Conservation (phyloP, 2,888 invertebrate genomes). For the Heliconius cydno region DNA sequence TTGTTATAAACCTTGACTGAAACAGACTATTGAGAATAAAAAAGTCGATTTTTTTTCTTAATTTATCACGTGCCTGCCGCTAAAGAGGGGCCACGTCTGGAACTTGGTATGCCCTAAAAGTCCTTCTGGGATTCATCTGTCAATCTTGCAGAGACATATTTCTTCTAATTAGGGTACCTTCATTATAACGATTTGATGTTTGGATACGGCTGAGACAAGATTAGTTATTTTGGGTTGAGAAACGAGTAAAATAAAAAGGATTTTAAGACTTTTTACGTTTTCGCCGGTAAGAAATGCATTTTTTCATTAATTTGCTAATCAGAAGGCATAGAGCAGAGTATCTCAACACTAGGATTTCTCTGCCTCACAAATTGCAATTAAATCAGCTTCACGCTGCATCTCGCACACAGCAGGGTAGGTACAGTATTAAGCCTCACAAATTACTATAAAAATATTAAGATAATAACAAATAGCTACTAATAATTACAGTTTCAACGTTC, state of each 20-base stretch:
- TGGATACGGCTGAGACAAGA: neutral
- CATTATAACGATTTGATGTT: conserved; percentile 17
- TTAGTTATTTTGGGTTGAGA: neutral
- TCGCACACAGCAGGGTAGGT: too few relatives aligned
- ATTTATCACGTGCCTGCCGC: conserved; percentile 29
- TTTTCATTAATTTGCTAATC: neutral
- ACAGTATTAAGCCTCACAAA: neutral
- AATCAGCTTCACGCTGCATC: too few relatives aligned
- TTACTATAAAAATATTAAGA: neutral
- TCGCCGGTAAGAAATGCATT: neutral
- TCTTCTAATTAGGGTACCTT: conserved; percentile 17
- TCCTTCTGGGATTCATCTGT: conserved; percentile 25
- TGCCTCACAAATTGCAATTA: neutral
- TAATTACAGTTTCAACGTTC: conserved; percentile 5
- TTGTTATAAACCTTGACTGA: neutral
- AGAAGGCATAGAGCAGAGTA: neutral
- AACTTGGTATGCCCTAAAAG: conserved; percentile 28
- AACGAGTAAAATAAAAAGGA: neutral
- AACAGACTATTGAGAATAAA: neutral
- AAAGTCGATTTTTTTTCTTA: conserved; percentile 5
- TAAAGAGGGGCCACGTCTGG: conserved; percentile 7
- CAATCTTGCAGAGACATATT: conserved; percentile 26
- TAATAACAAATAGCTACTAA: conserved; percentile 13
- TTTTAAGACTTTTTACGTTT: neutral
- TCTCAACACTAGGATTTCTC: neutral